Evolutionary conservation across 2,797 vertebrate genomes (phyloP).

Genomic region (Tenualosa ilisha): DNA sequence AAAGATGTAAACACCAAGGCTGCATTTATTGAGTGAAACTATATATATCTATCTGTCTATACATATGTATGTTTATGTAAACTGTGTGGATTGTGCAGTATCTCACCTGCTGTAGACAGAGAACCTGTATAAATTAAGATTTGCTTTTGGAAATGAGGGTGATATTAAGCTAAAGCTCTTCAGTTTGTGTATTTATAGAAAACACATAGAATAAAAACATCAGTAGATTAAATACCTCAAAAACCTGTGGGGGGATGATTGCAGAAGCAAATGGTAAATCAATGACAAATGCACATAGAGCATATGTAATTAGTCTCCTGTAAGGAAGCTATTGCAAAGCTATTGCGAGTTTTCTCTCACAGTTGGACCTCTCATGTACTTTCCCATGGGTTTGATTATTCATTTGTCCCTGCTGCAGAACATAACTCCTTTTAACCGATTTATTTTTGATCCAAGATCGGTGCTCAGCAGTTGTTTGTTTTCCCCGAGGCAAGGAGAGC

Average conservation of each 20-base stretch:
- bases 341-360: neutral
- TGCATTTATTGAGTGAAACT: too few species aligned
- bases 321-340: neutral
- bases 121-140: neutral
- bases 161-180: neutral
- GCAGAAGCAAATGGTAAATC: neutral
- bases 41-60: too few species aligned
- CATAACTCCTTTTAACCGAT: conserved; percentile 38
- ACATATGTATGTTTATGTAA: too few species aligned
- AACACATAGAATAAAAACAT: neutral
- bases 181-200: neutral
- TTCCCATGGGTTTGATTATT: conserved; percentile 31
- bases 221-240: neutral
- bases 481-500: conserved; percentile 50
- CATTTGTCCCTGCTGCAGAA: conserved; percentile 37
- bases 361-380: neutral
- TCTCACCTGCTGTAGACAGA: too few species aligned
- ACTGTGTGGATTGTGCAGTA: too few species aligned
- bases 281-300: neutral
- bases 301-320: neutral
- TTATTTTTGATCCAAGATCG: conserved; percentile 34
- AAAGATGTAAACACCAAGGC: too few species aligned
- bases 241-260: too few species aligned
- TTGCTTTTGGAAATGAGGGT: neutral
- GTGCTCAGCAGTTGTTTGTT: conserved; percentile 55